Percentiles rank a stretch among this genome's conserved stretches.
phyloP scores from a whole-genome alignment of 2,113 vertebrate genomes.

The Myiopsitta monachus region DNA sequence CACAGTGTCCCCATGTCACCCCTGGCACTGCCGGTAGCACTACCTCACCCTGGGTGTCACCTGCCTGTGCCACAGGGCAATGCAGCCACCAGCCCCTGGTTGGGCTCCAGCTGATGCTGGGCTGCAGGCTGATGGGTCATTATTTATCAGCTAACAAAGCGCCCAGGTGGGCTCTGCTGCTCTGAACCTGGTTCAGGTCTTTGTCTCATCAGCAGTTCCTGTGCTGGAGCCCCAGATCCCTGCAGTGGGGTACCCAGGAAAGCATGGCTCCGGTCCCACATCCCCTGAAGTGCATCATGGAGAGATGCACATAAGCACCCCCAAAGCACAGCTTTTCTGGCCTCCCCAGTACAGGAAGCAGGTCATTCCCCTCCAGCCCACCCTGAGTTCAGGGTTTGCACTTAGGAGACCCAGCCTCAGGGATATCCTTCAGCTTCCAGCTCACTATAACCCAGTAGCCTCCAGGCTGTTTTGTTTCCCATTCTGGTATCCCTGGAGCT shows the following conservation, averaged over 20 bases:
- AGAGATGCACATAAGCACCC: background rate
- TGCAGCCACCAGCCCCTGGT: background rate
- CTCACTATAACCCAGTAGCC: fast-evolving
- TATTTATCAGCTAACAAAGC: background rate
- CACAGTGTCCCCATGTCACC: fast-evolving
- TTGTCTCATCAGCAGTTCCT: fast-evolving
- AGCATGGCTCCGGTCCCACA: background rate
- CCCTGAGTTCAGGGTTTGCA: background rate
- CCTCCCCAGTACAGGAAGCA: background rate
- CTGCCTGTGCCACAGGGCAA: fast-evolving
- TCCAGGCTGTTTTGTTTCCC: background rate
- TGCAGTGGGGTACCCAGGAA: background rate
- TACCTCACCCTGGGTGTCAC: fast-evolving
- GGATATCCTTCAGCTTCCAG: background rate
- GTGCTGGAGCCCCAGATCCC: fast-evolving
- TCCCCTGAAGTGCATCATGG: fast-evolving
- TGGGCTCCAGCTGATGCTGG: background rate
- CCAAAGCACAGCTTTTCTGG: fast-evolving
- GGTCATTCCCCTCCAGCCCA: background rate
- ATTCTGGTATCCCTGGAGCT: background rate
- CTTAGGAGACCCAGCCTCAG: fast-evolving
- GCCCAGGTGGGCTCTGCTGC: background rate
- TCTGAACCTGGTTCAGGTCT: fast-evolving
- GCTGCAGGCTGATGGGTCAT: background rate
- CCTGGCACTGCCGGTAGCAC: background rate